Evolutionary conservation across 2,797 vertebrate genomes (phyloP).

Genomic region (Sarcophilus harrisii): DNA sequence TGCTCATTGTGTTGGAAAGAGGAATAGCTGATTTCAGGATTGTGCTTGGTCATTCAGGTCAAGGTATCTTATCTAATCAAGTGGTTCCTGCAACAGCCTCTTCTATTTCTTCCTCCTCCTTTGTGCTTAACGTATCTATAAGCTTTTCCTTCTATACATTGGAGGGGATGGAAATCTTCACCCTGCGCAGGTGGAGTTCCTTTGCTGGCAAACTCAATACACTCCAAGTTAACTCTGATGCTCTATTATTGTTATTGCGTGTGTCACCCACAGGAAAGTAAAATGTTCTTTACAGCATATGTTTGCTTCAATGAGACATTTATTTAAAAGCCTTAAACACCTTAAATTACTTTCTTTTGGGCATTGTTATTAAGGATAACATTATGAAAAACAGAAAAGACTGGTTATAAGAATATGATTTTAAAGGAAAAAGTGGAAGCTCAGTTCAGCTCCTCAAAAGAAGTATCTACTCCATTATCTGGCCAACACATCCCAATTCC

Average conservation of each 20-base stretch:
- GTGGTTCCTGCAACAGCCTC: neutral
- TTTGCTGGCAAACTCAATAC: neutral
- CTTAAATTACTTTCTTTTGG: too few species aligned
- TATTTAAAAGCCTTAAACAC: neutral
- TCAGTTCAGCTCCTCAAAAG: too few species aligned
- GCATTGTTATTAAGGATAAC: neutral
- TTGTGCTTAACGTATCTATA: neutral
- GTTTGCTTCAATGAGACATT: neutral
- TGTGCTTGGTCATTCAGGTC: neutral
- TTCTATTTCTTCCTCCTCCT: neutral
- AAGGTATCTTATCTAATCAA: neutral
- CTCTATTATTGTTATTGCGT: neutral
- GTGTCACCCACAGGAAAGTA: neutral
- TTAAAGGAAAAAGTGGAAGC: neutral
- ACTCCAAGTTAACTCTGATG: too few species aligned
- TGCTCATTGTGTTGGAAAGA: neutral
- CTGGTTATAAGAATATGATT: neutral
- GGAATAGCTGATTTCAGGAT: neutral
- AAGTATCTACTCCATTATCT: too few species aligned
- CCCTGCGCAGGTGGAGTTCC: neutral
- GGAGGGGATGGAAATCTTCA: neutral
- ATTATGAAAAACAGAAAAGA: neutral
- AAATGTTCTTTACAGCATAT: neutral
- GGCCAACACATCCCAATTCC: too few species aligned
- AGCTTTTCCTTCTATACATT: neutral